phyloP scores from a whole-genome alignment of 2,888 invertebrate species.

The Phortica magna region DNA sequence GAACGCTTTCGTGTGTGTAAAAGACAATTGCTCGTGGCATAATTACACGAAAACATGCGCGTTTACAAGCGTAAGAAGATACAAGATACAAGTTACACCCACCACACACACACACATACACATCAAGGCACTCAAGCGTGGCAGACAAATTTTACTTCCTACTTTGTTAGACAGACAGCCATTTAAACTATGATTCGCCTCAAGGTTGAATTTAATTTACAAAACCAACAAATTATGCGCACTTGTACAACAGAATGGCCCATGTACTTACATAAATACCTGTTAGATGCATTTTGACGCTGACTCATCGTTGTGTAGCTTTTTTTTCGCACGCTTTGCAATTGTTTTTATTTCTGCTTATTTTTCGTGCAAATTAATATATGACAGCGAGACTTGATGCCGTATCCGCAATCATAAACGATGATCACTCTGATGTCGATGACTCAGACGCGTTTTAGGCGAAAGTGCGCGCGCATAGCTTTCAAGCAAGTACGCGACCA shows the following conservation, averaged over 20 bases:
- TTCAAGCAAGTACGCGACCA: conserved; percentile 28
- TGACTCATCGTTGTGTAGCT: conserved; percentile 15
- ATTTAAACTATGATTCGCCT: conserved; percentile 7
- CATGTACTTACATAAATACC: neutral
- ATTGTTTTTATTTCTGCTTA: conserved; percentile 18
- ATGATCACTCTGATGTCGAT: conserved; percentile 25
- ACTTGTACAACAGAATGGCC: neutral
- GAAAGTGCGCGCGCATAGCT: conserved; percentile 56
- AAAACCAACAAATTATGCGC: neutral
- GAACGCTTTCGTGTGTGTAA: neutral
- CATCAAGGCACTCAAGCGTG: neutral
- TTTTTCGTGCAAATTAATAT: neutral
- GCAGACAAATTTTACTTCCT: neutral
- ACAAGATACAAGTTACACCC: conserved; percentile 1
- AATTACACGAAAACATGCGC: neutral
- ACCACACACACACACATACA: too few relatives aligned
- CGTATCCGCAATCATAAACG: conserved; percentile 2
- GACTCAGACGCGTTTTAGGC: conserved; percentile 57
- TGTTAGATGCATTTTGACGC: conserved; percentile 19
- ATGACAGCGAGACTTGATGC: conserved; percentile 1
- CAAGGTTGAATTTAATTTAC: conserved; percentile 24
- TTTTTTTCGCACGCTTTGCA: conserved; percentile 10
- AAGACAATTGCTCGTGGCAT: neutral
- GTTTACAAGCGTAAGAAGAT: neutral
- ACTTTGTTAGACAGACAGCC: neutral